These are phyloP conservation scores for Xestia rhomboidea DNA, from an alignment of 2,888 invertebrate species.

Conservation along the genomic window DNA sequence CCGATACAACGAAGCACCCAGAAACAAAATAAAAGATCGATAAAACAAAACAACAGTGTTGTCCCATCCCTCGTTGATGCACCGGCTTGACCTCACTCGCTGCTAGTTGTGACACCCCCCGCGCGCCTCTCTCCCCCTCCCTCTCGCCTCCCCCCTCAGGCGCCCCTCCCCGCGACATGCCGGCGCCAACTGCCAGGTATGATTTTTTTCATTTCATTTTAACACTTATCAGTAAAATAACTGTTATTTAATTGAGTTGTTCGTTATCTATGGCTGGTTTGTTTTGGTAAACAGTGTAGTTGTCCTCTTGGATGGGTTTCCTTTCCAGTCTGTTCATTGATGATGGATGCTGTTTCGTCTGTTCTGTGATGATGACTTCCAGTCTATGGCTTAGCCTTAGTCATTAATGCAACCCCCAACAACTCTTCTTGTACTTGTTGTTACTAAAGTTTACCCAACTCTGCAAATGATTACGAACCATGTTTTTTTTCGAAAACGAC, in stretches of 20 bases:
- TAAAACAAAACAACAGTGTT: conserved; percentile 23
- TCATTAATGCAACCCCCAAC: background rate
- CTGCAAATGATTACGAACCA: background rate
- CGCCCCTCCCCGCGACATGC: conserved; percentile 76
- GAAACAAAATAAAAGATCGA: conserved; percentile 46
- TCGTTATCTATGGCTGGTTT: conserved; percentile 33
- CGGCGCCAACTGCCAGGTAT: conserved; percentile 83
- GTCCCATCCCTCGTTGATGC: conserved; percentile 77
- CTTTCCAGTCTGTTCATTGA: background rate
- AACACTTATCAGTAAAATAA: conserved; percentile 61
- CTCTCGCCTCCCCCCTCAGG: conserved; percentile 68
- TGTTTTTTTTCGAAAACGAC: background rate
- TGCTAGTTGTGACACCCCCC: conserved; percentile 74
- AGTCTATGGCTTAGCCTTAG: background rate
- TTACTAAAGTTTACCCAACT: background rate
- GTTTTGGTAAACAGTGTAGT: conserved; percentile 29
- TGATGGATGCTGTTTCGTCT: background rate
- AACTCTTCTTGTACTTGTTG: background rate
- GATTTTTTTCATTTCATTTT: conserved; percentile 70
- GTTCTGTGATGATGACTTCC: background rate
- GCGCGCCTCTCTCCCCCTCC: conserved; percentile 59
- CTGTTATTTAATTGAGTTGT: conserved; percentile 56
- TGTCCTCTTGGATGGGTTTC: conserved; percentile 5
- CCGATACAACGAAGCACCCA: too few species aligned
- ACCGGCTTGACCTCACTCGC: conserved; percentile 84